Percentiles rank a stretch among this genome's conserved stretches.
Evolutionary conservation across 2,797 vertebrate genomes (phyloP).

Genomic region (Sciurus vulgaris): DNA sequence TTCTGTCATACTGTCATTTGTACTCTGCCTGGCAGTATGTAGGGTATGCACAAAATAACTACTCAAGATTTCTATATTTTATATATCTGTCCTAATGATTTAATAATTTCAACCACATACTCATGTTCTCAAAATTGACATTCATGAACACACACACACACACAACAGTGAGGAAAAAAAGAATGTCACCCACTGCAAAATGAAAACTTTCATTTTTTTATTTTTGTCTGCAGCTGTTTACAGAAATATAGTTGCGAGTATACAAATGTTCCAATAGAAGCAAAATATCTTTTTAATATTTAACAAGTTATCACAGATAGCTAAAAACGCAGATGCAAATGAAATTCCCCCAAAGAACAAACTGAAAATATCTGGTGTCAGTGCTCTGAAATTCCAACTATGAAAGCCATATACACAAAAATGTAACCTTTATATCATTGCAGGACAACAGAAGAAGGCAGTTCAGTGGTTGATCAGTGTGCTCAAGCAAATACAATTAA

Average conservation of each 20-base stretch:
- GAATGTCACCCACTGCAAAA: slow-evolving; percentile 84
- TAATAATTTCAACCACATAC: slow-evolving; percentile 26
- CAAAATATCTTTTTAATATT: slow-evolving; percentile 94
- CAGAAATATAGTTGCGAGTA: slow-evolving; percentile 96
- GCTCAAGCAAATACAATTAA: slow-evolving; percentile 76
- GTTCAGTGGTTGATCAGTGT: slow-evolving; percentile 86
- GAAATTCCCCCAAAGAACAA: slow-evolving; percentile 88
- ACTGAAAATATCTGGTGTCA: slow-evolving; percentile 88
- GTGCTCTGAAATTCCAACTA: slow-evolving; percentile 88
- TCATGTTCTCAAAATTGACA: not conserved
- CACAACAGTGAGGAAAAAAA: slow-evolving; percentile 72
- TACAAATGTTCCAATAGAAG: slow-evolving; percentile 95
- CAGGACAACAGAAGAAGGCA: slow-evolving; percentile 86
- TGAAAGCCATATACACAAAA: slow-evolving; percentile 89
- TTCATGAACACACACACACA: not conserved
- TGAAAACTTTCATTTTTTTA: slow-evolving; percentile 93
- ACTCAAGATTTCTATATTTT: not conserved
- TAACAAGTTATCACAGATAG: slow-evolving; percentile 94
- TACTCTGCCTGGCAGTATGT: slow-evolving; percentile 9
- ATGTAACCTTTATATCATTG: slow-evolving; percentile 87
- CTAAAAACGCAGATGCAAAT: slow-evolving; percentile 92
- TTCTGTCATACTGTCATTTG: not conserved
- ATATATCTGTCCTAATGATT: slow-evolving; percentile 43
- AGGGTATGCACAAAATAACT: slow-evolving; percentile 6
- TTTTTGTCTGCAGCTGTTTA: slow-evolving; percentile 96